Percentiles rank a stretch among this genome's conserved stretches.
These are phyloP conservation scores for Salvelinus fontinalis DNA, from an alignment of 2,113 vertebrate species.

Conservation along the genomic window DNA sequence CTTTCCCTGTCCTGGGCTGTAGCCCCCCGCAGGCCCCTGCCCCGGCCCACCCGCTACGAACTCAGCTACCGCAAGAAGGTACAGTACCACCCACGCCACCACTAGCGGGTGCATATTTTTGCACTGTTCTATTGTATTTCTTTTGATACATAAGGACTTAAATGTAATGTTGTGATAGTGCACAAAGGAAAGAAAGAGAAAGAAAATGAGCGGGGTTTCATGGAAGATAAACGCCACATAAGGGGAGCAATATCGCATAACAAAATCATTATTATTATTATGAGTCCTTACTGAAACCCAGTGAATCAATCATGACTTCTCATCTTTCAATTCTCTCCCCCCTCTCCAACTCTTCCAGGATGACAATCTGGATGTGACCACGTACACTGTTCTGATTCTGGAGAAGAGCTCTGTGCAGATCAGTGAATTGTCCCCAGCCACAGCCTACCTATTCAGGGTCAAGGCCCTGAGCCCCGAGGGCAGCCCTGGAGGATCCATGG, in stretches of 20 bases:
- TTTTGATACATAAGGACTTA: too few relatives aligned
- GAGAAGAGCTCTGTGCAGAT: conserved; percentile 83
- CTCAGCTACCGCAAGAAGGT: conserved; percentile 96
- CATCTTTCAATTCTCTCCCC: neutral
- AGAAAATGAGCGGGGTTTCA: too few relatives aligned
- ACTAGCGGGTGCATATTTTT: too few relatives aligned
- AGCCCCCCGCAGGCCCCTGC: conserved; percentile 69
- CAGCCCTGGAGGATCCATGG: conserved; percentile 69
- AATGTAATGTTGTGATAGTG: too few relatives aligned
- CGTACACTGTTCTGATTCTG: conserved; percentile 83
- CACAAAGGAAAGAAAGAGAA: too few relatives aligned
- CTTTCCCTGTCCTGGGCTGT: conserved; percentile 88
- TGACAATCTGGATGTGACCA: conserved; percentile 79
- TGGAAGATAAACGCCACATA: too few relatives aligned
- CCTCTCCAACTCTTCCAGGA: conserved; percentile 48
- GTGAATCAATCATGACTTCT: neutral
- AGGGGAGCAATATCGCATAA: too few relatives aligned
- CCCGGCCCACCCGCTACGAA: conserved; percentile 80
- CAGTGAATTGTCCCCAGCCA: conserved; percentile 77
- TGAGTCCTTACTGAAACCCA: too few relatives aligned
- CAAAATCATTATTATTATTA: too few relatives aligned
- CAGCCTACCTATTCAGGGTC: conserved; percentile 85
- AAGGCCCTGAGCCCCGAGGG: conserved; percentile 81
- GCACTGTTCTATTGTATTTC: too few relatives aligned
- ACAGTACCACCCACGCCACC: neutral